Conservation (phyloP, 2,797 vertebrate species). For the Austrolebias charrua region DNA sequence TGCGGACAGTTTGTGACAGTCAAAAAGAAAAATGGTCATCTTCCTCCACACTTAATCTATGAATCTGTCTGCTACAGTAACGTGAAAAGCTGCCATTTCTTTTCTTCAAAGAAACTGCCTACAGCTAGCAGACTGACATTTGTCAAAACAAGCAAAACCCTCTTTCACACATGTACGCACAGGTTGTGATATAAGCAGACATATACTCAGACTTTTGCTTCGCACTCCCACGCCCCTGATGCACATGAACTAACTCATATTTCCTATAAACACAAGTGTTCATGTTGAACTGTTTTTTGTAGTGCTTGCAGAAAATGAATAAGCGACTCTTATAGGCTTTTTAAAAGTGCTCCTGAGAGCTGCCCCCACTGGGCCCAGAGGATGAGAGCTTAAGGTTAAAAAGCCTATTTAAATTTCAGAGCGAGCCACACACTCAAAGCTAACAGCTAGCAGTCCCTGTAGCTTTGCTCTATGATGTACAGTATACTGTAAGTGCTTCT, state of each 20-base stretch:
- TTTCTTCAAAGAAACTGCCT: constrained; percentile 29
- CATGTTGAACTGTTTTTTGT: constrained; percentile 60
- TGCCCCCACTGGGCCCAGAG: constrained; percentile 72
- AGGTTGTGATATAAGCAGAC: constrained; percentile 35
- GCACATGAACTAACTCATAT: constrained; percentile 31
- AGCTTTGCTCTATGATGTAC: constrained; percentile 69
- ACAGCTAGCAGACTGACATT: constrained; percentile 25
- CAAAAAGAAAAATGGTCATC: constrained; percentile 44
- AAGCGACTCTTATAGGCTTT: constrained; percentile 76
- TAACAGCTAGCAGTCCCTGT: constrained; percentile 68
- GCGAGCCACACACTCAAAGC: constrained; percentile 67
- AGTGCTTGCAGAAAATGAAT: constrained; percentile 75
- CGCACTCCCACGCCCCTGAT: constrained; percentile 1
- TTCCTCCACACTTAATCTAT: constrained; percentile 30
- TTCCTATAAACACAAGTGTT: constrained; percentile 52
- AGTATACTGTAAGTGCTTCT: constrained; percentile 69
- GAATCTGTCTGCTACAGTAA: constrained; percentile 36
- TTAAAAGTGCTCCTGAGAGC: constrained; percentile 78
- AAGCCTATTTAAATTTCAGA: constrained; percentile 82
- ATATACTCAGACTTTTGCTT: constrained; percentile 36
- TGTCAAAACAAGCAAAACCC: constrained; percentile 39
- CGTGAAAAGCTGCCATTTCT: constrained; percentile 26
- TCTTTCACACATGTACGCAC: constrained; percentile 44
- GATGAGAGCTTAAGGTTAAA: constrained; percentile 80
- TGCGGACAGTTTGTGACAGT: constrained; percentile 44